phyloP scores from a whole-genome alignment of 1,140 invertebrate species.

The Neodiprion pinetum region DNA sequence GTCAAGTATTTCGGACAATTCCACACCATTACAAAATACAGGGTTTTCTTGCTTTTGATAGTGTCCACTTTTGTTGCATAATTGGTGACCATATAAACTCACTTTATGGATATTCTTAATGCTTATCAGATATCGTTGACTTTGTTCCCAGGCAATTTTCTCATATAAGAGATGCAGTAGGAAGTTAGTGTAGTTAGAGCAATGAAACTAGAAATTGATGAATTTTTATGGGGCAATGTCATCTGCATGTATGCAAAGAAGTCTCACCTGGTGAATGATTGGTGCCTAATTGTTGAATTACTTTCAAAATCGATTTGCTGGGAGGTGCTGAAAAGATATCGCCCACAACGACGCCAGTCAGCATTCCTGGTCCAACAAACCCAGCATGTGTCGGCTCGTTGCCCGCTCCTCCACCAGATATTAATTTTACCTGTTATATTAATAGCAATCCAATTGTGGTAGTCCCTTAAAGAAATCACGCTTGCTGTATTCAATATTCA shows the following conservation, averaged over 20 bases:
- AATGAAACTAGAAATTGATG: background rate
- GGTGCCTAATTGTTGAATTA: constrained; percentile 37
- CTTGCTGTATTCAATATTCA: no score
- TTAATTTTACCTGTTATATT: constrained; percentile 64
- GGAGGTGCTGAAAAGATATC: constrained; percentile 58
- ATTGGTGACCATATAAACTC: no score
- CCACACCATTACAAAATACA: no score
- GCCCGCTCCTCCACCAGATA: constrained; percentile 73
- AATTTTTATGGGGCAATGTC: constrained; percentile 18
- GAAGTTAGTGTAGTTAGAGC: no score
- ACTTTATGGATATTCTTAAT: no score
- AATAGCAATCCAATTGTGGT: background rate
- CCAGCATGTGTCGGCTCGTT: constrained; percentile 72
- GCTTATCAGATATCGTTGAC: no score
- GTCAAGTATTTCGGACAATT: no score
- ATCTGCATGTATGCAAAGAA: constrained; percentile 20
- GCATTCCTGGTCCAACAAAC: constrained; percentile 73
- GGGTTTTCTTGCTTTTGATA: no score
- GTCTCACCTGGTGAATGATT: constrained; percentile 33
- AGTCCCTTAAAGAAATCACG: background rate
- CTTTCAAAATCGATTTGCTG: constrained; percentile 33
- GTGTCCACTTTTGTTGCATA: no score
- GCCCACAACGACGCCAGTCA: constrained; percentile 72
- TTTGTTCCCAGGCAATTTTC: no score
- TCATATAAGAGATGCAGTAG: no score